Evolutionary conservation across 2,797 vertebrate genomes (phyloP).

Genomic region (Rhinophrynus dorsalis): DNA sequence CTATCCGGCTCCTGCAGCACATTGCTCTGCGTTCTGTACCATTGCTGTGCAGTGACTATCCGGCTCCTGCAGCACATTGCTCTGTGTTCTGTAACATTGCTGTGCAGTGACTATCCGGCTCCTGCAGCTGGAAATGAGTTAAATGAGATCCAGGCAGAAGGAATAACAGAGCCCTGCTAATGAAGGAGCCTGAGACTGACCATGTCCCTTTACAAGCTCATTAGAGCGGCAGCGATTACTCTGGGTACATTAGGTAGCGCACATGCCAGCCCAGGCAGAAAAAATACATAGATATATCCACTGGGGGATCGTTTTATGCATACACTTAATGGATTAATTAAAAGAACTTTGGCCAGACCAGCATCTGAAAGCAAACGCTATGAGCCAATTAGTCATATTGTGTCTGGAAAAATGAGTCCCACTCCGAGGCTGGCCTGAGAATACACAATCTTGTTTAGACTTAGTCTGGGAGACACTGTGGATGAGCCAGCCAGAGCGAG

Average conservation of each 20-base stretch:
- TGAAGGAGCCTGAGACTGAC: constrained; percentile 30
- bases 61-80: too few species aligned
- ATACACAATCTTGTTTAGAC: constrained; percentile 30
- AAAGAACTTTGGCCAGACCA: constrained; percentile 40
- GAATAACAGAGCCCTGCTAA: constrained; percentile 23
- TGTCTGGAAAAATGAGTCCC: constrained; percentile 39
- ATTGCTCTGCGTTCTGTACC: too few species aligned
- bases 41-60: too few species aligned
- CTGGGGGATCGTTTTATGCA: constrained; percentile 24
- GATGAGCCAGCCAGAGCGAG: background rate
- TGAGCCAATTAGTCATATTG: constrained; percentile 45
- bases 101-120: too few species aligned
- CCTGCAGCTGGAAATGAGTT: background rate
- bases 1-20: too few species aligned
- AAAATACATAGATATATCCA: constrained; percentile 17
- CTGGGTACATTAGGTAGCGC: constrained; percentile 37
- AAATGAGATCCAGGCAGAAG: background rate
- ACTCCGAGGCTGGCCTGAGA: constrained; percentile 14
- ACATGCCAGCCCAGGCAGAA: constrained; percentile 31
- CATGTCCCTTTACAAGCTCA: constrained; percentile 43
- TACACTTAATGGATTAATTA: constrained; percentile 48
- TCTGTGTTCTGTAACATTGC: too few species aligned
- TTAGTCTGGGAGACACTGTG: constrained; percentile 26
- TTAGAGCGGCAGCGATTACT: constrained; percentile 37
- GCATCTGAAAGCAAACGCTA: constrained; percentile 24